phyloP scores from a whole-genome alignment of 2,888 invertebrate species.

The Autographa pulchrina region DNA sequence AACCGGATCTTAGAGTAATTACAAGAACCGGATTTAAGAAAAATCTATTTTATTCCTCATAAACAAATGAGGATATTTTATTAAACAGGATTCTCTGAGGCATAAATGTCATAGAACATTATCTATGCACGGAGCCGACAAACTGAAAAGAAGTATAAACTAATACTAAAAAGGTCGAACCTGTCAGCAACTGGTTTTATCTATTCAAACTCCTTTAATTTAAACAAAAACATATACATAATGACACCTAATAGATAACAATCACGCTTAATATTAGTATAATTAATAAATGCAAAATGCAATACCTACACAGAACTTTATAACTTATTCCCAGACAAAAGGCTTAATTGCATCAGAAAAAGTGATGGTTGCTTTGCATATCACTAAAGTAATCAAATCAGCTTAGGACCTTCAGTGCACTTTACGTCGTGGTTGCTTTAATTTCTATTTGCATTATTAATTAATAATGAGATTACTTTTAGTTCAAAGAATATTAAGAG shows the following conservation, averaged over 20 bases:
- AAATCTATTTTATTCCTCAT: no score
- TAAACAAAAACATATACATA: not conserved
- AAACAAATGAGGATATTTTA: no score
- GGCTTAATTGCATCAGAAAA: not conserved
- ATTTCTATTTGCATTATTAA: not conserved
- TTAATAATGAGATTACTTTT: not conserved
- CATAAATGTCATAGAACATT: constrained; percentile 16
- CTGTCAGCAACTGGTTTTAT: constrained; percentile 1
- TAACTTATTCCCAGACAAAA: not conserved
- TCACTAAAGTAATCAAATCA: not conserved
- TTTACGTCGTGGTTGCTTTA: not conserved
- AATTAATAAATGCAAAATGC: not conserved
- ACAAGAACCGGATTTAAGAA: no score
- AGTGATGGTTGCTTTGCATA: not conserved
- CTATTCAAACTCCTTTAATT: not conserved
- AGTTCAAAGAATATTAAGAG: not conserved
- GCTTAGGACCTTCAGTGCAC: not conserved
- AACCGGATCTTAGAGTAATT: no score
- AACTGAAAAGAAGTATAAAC: constrained; percentile 14
- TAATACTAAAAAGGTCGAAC: constrained; percentile 19
- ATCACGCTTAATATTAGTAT: not conserved
- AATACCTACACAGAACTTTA: not conserved
- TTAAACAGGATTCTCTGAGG: no score
- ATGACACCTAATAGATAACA: not conserved
- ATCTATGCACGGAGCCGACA: constrained; percentile 12